Percentiles rank a stretch among this genome's conserved stretches.
Evolutionary conservation across 2,888 invertebrate genomes (phyloP).

Genomic region (Noctuana brunneofusca): DNA sequence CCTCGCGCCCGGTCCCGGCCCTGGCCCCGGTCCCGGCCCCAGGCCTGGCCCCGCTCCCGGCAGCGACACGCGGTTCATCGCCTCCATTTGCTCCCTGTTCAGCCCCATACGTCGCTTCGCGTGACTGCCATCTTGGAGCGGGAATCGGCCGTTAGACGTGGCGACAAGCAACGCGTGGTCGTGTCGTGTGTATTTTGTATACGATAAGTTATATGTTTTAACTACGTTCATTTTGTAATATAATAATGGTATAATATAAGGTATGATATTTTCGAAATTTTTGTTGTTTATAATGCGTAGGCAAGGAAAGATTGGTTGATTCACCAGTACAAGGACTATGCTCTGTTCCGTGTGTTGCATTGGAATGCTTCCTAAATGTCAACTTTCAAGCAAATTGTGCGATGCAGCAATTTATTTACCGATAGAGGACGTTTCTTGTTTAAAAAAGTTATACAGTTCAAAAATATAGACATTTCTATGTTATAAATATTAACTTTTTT

Average conservation of each 20-base stretch:
- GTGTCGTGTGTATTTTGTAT: conserved; percentile 14
- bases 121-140: conserved; percentile 83
- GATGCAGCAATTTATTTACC: not conserved
- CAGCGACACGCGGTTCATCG: conserved; percentile 78
- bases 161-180: conserved; percentile 47
- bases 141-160: conserved; percentile 73
- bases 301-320: not conserved
- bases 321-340: no score
- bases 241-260: no score
- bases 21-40: conserved; percentile 48
- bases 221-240: not conserved
- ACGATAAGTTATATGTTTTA: not conserved
- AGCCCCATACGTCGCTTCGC: conserved; percentile 83
- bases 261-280: no score
- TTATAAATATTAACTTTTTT: no score
- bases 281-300: no score
- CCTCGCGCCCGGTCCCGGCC: conserved; percentile 54
- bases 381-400: not conserved
- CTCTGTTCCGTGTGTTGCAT: not conserved
- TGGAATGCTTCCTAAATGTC: not conserved
- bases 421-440: not conserved
- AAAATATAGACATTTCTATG: no score
- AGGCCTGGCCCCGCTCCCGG: conserved; percentile 53
- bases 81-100: conserved; percentile 82
- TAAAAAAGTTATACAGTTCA: no score